Conservation (phyloP, 2,113 vertebrate species). For the Origma solitaria region DNA sequence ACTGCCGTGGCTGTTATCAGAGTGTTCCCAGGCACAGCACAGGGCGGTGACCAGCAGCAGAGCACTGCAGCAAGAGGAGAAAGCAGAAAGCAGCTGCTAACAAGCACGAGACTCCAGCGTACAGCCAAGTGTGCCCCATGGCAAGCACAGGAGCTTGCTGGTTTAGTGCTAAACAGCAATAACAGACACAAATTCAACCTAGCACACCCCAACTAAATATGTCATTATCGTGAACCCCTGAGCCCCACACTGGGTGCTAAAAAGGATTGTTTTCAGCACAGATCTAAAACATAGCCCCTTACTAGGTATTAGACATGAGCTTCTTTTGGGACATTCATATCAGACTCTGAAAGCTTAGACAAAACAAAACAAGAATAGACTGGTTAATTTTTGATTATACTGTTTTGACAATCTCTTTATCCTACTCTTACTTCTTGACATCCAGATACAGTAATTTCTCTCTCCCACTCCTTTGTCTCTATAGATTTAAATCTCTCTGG, state of each 20-base stretch:
- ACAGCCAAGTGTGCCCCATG: background rate
- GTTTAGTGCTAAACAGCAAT: background rate
- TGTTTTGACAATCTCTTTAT: background rate
- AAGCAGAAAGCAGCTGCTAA: background rate
- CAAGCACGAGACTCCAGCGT: rapidly evolving
- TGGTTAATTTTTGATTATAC: background rate
- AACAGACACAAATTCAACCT: background rate
- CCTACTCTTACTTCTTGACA: background rate
- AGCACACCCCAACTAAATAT: background rate
- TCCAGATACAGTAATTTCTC: background rate
- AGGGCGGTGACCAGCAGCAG: background rate
- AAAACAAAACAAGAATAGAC: background rate
- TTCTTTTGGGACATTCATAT: background rate
- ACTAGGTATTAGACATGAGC: background rate
- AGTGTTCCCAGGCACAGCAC: background rate
- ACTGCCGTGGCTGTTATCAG: background rate
- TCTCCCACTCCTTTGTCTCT: background rate
- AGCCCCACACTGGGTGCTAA: too few relatives aligned
- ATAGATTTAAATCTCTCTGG: background rate
- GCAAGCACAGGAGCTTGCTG: background rate
- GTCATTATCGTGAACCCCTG: rapidly evolving
- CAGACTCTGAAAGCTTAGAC: background rate
- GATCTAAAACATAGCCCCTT: background rate
- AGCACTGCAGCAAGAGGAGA: background rate
- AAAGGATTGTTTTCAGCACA: background rate